phyloP scores from a whole-genome alignment of 2,797 vertebrate genomes.

The Malurus splendens region DNA sequence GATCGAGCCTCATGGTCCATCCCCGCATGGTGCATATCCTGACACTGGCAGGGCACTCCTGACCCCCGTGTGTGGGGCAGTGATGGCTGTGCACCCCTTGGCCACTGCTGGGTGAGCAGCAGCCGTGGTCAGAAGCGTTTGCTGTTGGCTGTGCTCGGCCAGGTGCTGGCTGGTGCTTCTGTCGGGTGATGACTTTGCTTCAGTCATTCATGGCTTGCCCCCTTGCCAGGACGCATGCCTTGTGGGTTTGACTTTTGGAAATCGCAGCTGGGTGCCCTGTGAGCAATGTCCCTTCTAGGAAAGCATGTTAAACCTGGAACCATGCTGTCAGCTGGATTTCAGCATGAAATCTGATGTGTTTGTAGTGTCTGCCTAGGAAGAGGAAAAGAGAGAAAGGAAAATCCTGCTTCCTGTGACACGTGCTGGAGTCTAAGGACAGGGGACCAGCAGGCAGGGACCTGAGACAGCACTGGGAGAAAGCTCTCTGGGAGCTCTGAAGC shows the following conservation, averaged over 20 bases:
- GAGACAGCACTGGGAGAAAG: not conserved
- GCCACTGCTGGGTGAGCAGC: accelerated
- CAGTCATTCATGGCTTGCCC: not conserved
- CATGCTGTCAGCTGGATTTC: not conserved
- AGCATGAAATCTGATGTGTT: not conserved
- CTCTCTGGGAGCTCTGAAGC: not conserved
- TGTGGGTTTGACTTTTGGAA: not conserved
- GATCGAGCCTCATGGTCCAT: accelerated
- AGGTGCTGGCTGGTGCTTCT: not conserved
- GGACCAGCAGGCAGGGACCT: not conserved
- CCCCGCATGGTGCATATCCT: accelerated
- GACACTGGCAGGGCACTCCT: accelerated
- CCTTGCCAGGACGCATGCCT: not conserved
- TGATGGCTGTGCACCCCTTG: accelerated
- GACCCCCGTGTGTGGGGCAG: accelerated
- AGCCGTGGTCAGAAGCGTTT: not conserved
- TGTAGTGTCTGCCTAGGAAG: not conserved
- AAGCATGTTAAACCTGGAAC: not conserved
- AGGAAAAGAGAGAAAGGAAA: not conserved
- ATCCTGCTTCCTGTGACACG: not conserved
- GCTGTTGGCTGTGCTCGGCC: not conserved
- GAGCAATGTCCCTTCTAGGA: constrained; percentile 49
- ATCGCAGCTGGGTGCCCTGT: not conserved
- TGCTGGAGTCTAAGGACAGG: not conserved
- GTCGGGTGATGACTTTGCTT: not conserved